Percentiles rank a stretch among this genome's conserved stretches.
Conservation (phyloP, 2,888 invertebrate species). For the Galeruca laticollis region DNA sequence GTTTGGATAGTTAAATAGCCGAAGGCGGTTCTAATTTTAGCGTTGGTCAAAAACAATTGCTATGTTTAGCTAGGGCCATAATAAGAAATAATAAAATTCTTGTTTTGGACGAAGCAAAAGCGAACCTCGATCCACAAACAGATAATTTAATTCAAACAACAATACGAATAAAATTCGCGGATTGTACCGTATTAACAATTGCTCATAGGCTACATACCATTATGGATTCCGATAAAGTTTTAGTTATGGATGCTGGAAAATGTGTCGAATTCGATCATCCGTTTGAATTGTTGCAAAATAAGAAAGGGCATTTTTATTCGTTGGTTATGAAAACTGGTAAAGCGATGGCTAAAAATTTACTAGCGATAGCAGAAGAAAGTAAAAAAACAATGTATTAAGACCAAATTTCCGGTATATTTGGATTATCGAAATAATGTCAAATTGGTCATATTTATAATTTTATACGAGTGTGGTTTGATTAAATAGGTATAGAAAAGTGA, state of each 20-base stretch:
- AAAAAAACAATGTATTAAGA: constrained; percentile 71
- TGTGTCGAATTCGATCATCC: constrained; percentile 83
- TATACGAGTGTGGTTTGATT: too few species aligned
- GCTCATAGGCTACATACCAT: constrained; percentile 87
- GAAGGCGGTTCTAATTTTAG: constrained; percentile 73
- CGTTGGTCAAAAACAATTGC: constrained; percentile 73
- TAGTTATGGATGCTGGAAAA: constrained; percentile 83
- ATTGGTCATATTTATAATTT: too few species aligned
- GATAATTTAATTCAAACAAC: constrained; percentile 83
- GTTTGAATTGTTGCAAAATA: constrained; percentile 70
- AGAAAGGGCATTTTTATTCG: constrained; percentile 53
- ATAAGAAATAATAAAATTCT: constrained; percentile 64
- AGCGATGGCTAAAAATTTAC: constrained; percentile 53
- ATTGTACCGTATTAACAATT: constrained; percentile 85
- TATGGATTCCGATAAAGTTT: constrained; percentile 85
- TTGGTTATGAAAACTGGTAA: constrained; percentile 78
- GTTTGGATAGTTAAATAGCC: constrained; percentile 76
- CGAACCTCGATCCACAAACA: constrained; percentile 83
- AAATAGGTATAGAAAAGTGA: too few species aligned
- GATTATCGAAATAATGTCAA: too few species aligned
- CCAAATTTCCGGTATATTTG: too few species aligned
- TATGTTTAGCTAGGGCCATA: constrained; percentile 76
- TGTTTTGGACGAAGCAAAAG: constrained; percentile 78
- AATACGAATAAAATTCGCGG: constrained; percentile 78
- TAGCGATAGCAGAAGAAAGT: constrained; percentile 49